Conservation (phyloP, 2,888 invertebrate species). For the Cheilosia vulpina region DNA sequence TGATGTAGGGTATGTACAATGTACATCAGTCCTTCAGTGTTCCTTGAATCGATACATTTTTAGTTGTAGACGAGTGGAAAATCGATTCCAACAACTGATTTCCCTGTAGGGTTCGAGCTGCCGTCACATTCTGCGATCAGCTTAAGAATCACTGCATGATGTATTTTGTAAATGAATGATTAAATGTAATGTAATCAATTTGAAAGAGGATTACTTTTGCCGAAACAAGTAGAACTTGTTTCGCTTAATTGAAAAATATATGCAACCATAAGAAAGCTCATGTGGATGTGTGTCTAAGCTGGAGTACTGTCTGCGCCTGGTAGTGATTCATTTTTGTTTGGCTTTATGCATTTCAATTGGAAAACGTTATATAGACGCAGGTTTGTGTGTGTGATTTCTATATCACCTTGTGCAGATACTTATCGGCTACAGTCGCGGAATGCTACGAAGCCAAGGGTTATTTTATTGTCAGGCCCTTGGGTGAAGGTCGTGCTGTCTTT, state of each 20-base stretch:
- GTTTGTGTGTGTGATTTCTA: too few species aligned
- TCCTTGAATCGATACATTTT: conserved; percentile 15
- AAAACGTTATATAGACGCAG: too few species aligned
- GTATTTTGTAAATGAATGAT: conserved; percentile 1
- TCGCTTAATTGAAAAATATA: conserved; percentile 58
- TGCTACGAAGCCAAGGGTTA: too few species aligned
- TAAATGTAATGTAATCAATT: conserved; percentile 37
- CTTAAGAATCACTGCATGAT: conserved; percentile 37
- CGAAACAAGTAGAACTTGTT: conserved; percentile 38
- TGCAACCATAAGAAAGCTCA: not conserved
- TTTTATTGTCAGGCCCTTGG: too few species aligned
- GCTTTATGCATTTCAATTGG: too few species aligned
- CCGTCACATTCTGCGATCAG: conserved; percentile 10
- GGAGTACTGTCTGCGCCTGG: not conserved
- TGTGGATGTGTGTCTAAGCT: not conserved
- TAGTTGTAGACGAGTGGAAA: not conserved
- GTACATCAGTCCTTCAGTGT: not conserved
- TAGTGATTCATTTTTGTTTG: too few species aligned
- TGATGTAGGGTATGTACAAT: not conserved
- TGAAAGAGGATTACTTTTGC: conserved; percentile 41
- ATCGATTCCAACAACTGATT: conserved; percentile 44
- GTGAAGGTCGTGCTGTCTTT: too few species aligned
- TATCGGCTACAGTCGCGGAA: too few species aligned
- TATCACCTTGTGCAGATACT: too few species aligned
- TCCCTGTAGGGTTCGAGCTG: conserved; percentile 23